Evolutionary conservation across 2,888 invertebrate species (phyloP).

Genomic region (Eutolmus rufibarbis): DNA sequence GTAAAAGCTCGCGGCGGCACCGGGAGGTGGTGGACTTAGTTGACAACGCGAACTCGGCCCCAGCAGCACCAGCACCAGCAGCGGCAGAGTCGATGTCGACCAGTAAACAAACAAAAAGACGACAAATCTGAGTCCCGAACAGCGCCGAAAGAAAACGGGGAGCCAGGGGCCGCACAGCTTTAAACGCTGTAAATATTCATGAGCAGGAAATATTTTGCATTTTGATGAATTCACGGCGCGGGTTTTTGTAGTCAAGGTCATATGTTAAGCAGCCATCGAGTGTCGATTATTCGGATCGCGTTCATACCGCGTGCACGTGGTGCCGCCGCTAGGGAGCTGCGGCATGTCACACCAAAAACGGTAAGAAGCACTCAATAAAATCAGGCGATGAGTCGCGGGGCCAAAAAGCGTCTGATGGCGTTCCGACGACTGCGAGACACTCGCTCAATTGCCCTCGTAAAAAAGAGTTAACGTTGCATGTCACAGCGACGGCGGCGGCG

Average conservation of each 20-base stretch:
- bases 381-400: neutral
- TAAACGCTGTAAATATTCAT: slow-evolving; percentile 50
- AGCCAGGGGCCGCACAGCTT: slow-evolving; percentile 5
- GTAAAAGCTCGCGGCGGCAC: neutral
- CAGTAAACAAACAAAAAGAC: slow-evolving; percentile 34
- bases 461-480: slow-evolving; percentile 7
- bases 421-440: neutral
- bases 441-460: neutral
- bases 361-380: neutral
- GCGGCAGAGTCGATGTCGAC: neutral
- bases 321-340: neutral
- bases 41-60: slow-evolving; percentile 20
- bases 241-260: slow-evolving; percentile 50
- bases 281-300: slow-evolving; percentile 41
- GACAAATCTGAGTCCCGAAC: slow-evolving; percentile 19
- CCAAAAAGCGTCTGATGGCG: slow-evolving; percentile 3
- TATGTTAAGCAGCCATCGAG: slow-evolving; percentile 49
- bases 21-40: slow-evolving; percentile 4
- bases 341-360: neutral
- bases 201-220: slow-evolving; percentile 52
- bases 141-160: neutral
- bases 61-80: neutral
- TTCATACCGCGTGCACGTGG: slow-evolving; percentile 31
- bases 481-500: neutral
- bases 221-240: slow-evolving; percentile 50